phyloP scores from a whole-genome alignment of 2,797 vertebrate species.

The Artibeus lituratus region DNA sequence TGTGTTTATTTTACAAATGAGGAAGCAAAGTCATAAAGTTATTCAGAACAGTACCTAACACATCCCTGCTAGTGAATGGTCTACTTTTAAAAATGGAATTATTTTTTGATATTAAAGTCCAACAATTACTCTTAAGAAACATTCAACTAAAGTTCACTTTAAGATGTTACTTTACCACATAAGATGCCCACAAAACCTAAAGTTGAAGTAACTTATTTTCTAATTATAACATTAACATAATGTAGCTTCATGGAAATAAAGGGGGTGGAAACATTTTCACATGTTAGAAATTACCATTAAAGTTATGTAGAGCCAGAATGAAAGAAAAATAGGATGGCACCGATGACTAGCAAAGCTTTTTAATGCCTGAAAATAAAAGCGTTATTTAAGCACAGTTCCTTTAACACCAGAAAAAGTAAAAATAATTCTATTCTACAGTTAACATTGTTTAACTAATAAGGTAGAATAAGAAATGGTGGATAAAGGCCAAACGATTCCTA shows the following conservation, averaged over 20 bases:
- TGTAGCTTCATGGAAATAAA: neutral
- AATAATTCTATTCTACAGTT: neutral
- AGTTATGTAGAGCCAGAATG: neutral
- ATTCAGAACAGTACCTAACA: neutral
- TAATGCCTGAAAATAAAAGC: neutral
- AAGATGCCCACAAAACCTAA: neutral
- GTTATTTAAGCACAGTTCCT: slow-evolving; percentile 11
- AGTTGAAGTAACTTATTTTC: neutral
- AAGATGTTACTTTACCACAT: neutral
- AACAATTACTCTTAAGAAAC: neutral
- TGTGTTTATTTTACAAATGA: slow-evolving; percentile 4
- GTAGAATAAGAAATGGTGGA: neutral
- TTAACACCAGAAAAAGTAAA: neutral
- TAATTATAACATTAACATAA: neutral
- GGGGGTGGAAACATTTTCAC: neutral
- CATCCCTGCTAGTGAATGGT: neutral
- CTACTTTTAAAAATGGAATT: neutral
- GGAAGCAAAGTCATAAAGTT: neutral
- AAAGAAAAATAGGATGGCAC: neutral
- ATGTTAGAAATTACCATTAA: neutral
- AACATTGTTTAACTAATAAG: slow-evolving; percentile 29
- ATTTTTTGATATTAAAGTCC: neutral
- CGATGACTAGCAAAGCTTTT: neutral
- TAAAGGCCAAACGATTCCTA: neutral
- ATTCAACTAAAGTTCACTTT: neutral